phyloP scores from a whole-genome alignment of 2,113 vertebrate species.

The Clarias macrocephalus region DNA sequence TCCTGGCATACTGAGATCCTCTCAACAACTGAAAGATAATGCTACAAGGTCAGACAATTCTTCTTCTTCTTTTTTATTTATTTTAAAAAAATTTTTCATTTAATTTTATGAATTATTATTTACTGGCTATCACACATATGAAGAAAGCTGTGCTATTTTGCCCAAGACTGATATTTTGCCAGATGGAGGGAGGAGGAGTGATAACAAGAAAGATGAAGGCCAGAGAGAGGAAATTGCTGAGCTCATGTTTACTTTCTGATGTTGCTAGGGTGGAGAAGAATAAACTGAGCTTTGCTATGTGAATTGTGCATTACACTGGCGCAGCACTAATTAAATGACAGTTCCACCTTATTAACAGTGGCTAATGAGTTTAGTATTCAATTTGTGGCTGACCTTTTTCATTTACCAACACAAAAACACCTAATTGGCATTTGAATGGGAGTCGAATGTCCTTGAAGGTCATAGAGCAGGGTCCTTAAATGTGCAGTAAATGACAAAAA shows the following conservation, averaged over 20 bases:
- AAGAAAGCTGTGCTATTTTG: background rate
- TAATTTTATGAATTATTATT: background rate
- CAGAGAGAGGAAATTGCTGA: slow-evolving; percentile 40
- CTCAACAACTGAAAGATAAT: background rate
- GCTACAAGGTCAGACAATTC: too few species aligned
- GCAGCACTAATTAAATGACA: slow-evolving; percentile 79
- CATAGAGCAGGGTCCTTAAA: slow-evolving; percentile 54
- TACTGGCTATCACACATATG: background rate
- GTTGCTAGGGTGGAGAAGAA: slow-evolving; percentile 68
- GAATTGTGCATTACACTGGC: slow-evolving; percentile 79
- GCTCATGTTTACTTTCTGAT: slow-evolving; percentile 58
- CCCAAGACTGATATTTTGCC: background rate
- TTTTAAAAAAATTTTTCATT: background rate
- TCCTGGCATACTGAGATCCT: background rate
- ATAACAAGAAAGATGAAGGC: background rate
- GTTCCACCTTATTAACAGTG: slow-evolving; percentile 73
- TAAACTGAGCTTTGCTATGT: slow-evolving; percentile 69
- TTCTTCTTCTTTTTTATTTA: too few species aligned
- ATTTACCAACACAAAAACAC: slow-evolving; percentile 71
- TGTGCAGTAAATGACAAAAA: slow-evolving; percentile 28
- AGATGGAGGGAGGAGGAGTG: background rate
- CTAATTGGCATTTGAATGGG: slow-evolving; percentile 73
- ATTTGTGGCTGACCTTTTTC: slow-evolving; percentile 73
- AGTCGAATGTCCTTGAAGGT: slow-evolving; percentile 72
- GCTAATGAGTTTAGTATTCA: slow-evolving; percentile 79